These are phyloP conservation scores for Arremon aurantiirostris DNA, from an alignment of 2,797 vertebrate species.

Conservation along the genomic window DNA sequence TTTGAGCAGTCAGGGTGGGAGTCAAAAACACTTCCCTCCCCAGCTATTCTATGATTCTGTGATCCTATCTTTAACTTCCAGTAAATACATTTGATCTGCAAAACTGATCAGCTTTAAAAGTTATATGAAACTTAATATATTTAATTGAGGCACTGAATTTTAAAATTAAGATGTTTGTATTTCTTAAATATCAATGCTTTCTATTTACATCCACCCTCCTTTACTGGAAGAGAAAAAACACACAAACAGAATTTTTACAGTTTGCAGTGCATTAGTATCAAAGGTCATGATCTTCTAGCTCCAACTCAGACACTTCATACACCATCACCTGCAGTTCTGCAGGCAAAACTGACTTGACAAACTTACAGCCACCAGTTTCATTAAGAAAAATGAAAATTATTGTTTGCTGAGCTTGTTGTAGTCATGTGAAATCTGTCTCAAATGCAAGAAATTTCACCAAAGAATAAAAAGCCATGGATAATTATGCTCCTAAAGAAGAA, in stretches of 20 bases:
- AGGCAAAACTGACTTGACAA: not conserved
- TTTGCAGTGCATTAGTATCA: not conserved
- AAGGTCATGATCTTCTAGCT: not conserved
- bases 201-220: not conserved
- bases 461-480: not conserved
- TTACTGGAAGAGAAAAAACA: not conserved
- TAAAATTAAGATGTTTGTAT: not conserved
- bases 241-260: not conserved
- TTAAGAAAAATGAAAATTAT: not conserved
- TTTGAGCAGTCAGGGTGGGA: not conserved
- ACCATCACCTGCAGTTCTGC: not conserved
- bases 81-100: not conserved
- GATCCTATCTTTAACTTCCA: not conserved
- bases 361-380: not conserved
- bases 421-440: not conserved
- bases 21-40: not conserved
- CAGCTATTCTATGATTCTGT: not conserved
- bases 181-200: not conserved
- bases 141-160: not conserved
- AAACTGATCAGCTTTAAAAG: not conserved
- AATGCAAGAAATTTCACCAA: not conserved
- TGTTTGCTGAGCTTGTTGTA: not conserved
- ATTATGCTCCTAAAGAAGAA: not conserved
- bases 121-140: not conserved
- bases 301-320: not conserved